phyloP scores from a whole-genome alignment of 2,797 vertebrate species.

The Notoglanidium macrostoma region DNA sequence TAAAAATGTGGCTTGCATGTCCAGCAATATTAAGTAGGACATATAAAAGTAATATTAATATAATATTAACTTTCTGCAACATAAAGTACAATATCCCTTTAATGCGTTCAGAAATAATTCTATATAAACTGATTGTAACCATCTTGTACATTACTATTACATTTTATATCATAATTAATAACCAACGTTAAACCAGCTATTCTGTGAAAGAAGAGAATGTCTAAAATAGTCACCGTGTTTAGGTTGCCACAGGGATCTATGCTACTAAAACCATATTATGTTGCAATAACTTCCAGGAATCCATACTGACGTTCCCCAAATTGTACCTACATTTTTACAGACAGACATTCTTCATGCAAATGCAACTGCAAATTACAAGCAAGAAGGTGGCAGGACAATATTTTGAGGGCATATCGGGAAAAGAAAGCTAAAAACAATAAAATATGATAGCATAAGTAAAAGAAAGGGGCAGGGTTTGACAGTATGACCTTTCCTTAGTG shows the following conservation, averaged over 20 bases:
- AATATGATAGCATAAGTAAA: neutral
- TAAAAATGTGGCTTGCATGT: neutral
- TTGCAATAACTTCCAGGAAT: neutral
- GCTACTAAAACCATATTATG: neutral
- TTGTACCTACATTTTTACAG: neutral
- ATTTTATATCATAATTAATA: neutral
- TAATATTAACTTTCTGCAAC: neutral
- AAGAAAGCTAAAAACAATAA: neutral
- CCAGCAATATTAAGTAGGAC: neutral
- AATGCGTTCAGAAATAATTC: neutral
- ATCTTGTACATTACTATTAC: neutral
- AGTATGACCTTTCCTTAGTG: neutral
- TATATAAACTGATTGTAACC: neutral
- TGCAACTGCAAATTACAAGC: neutral
- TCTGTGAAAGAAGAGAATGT: neutral
- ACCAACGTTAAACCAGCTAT: neutral
- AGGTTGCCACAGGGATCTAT: neutral
- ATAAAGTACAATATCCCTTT: neutral
- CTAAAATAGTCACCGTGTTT: neutral
- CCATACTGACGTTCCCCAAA: neutral
- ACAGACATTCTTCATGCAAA: too few relatives aligned
- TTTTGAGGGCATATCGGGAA: neutral
- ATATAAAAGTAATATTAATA: too few relatives aligned
- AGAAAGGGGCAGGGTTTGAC: neutral
- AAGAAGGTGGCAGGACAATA: neutral